Evolutionary conservation across 2,113 vertebrate species (phyloP), one percentile per base, ranked within the genome.

Genomic region (Hirundichthys speculiger): DNA sequence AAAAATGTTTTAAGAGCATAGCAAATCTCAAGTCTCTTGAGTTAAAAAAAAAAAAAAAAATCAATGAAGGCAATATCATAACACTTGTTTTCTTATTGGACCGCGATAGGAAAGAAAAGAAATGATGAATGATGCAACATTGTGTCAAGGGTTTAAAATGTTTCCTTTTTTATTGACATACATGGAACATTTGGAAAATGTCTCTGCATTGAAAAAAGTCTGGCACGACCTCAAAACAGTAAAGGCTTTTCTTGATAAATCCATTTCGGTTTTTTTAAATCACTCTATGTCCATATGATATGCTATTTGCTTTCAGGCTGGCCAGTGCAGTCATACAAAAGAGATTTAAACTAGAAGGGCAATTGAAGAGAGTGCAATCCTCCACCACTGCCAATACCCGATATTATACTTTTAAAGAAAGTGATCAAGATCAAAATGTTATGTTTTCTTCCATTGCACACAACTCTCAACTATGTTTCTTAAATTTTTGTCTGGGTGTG

Each of bases 21-120:
- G 3, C 18, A 39, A 54, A 48, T 4, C 53, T 2, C 6, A 12
- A 40, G n/a, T 40, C 15, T 60, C 34, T 21, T 38, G 14, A 30
- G 13, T 38, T 7, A 8, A 42, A 34, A 21, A 48, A 60, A 75
- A 4, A 27, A 4, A 27, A 27, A 27, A 27, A 4, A 78, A 75
- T 55, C 70, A 69, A 75, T 75, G 42, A 59, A 68, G 60, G 40
- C 47, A 72, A 83, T 64, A 70, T 10, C 21, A 24, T 40, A 34
- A n/a, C 14, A 20, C 16, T 40, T 43, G 38, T 18, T 67, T 72
- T 10, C 11, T 67, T 38, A 67, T 60, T 62, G 38, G 11, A 19
- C 27, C 2, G 9, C 54, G 39, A 81, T 55, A 50, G 57, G n/a
- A n/a, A n/a, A n/a, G n/a, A n/a, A n/a, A n/a, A n/a, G n/a, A n/a